phyloP scores from a whole-genome alignment of 2,113 vertebrate genomes.

The Antechinus stuartii region DNA sequence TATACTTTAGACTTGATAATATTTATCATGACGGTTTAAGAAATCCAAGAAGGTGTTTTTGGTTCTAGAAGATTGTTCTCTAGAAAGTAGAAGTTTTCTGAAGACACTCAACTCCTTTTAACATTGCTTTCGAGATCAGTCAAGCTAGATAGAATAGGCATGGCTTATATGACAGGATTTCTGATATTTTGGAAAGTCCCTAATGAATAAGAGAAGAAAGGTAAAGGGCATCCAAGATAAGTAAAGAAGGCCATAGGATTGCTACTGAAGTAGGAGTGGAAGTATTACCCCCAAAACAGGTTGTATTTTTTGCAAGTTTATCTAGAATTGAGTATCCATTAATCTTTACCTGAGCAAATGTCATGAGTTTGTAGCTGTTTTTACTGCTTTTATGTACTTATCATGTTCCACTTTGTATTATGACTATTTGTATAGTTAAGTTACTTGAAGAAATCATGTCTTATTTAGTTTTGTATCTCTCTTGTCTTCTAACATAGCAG shows the following conservation, averaged over 20 bases:
- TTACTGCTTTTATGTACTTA: neutral
- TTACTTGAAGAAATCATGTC: neutral
- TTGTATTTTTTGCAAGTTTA: neutral
- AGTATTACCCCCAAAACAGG: neutral
- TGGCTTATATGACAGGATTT: neutral
- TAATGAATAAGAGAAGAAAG: neutral
- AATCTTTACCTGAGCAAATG: neutral
- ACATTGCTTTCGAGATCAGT: neutral
- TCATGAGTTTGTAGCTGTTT: neutral
- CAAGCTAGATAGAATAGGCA: neutral
- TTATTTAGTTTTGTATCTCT: neutral
- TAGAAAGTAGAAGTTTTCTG: neutral
- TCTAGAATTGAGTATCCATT: neutral
- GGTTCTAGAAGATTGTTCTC: neutral
- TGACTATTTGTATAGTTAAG: neutral
- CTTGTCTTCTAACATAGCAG: neutral
- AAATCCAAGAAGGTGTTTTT: neutral
- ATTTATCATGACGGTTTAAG: neutral
- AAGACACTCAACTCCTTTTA: neutral
- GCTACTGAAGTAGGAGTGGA: neutral
- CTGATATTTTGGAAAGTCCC: neutral
- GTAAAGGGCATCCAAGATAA: neutral
- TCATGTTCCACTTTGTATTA: neutral
- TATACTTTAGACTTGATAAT: neutral
- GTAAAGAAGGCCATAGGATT: neutral